Percentiles rank a stretch among this genome's conserved stretches.
These are phyloP conservation scores for Drosophila kokeensis DNA, from an alignment of 2,888 invertebrate species.

Conservation along the genomic window DNA sequence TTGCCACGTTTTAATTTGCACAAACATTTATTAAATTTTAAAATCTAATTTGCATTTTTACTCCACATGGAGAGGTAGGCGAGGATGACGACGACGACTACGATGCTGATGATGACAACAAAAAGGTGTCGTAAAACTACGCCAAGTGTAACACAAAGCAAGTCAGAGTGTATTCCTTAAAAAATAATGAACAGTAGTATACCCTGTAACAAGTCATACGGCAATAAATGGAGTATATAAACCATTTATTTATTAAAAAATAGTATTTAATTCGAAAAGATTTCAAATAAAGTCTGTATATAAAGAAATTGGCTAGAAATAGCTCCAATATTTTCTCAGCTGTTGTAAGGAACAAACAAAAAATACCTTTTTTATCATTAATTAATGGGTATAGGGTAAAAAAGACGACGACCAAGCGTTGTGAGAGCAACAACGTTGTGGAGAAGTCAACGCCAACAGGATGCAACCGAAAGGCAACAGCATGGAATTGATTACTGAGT, in stretches of 20 bases:
- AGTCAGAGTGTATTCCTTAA: not conserved
- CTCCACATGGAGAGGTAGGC: slow-evolving; percentile 54
- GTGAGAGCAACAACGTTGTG: slow-evolving; percentile 35
- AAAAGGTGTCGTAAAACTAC: slow-evolving; percentile 50
- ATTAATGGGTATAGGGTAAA: slow-evolving; percentile 4
- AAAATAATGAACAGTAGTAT: not conserved
- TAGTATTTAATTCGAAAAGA: not conserved
- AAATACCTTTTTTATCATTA: not conserved
- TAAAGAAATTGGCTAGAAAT: not conserved
- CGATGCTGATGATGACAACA: slow-evolving; percentile 24
- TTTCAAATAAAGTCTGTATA: not conserved
- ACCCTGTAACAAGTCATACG: not conserved
- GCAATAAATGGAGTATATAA: not conserved
- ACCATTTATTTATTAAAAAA: not conserved
- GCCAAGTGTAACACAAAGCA: slow-evolving; percentile 65
- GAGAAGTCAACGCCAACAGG: slow-evolving; percentile 50
- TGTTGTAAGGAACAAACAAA: not conserved
- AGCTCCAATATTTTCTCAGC: not conserved
- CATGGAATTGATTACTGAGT: slow-evolving; percentile 71
- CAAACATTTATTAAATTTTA: slow-evolving; percentile 81
- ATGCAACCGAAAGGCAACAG: slow-evolving; percentile 64
- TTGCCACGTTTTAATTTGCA: slow-evolving; percentile 73
- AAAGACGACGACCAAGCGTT: slow-evolving; percentile 27
- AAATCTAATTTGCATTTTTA: slow-evolving; percentile 83
- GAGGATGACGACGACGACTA: slow-evolving; percentile 10